Evolutionary conservation across 2,888 invertebrate species (phyloP).

Genomic region (Nemoura dubitans): DNA sequence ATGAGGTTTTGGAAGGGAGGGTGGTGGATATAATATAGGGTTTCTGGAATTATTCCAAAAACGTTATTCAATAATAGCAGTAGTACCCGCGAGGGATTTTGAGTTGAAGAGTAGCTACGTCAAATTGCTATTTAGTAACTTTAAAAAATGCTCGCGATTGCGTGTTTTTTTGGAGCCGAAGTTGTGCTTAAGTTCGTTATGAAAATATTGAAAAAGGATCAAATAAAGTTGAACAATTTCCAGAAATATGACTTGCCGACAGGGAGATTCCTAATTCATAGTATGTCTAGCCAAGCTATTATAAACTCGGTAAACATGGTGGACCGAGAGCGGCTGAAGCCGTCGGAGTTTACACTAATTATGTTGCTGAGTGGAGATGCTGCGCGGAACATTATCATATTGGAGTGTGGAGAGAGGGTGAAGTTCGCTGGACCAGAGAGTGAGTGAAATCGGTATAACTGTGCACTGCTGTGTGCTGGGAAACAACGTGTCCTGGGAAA

Average conservation of each 20-base stretch:
- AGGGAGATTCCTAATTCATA: background rate
- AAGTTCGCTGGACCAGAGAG: no score
- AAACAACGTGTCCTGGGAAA: no score
- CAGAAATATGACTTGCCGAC: background rate
- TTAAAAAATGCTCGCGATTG: background rate
- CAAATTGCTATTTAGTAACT: background rate
- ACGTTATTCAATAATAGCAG: background rate
- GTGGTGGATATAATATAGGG: background rate
- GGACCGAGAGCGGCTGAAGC: background rate
- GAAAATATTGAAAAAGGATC: background rate
- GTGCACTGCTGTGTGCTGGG: no score
- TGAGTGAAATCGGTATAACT: no score
- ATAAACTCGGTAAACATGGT: background rate
- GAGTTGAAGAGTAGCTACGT: background rate
- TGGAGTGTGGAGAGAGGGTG: background rate
- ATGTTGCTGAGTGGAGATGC: background rate
- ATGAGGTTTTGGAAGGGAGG: background rate
- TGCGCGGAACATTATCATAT: background rate
- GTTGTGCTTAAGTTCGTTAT: background rate
- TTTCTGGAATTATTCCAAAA: background rate
- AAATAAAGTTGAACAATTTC: background rate
- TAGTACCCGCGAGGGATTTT: background rate
- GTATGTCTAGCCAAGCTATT: background rate
- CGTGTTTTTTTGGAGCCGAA: background rate
- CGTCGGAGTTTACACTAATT: background rate